A percentile compares a stretch with the other conserved stretches of the same genome.
These are phyloP conservation scores for Scaeva pyrastri DNA, from an alignment of 2,888 invertebrate species.

Conservation along the genomic window DNA sequence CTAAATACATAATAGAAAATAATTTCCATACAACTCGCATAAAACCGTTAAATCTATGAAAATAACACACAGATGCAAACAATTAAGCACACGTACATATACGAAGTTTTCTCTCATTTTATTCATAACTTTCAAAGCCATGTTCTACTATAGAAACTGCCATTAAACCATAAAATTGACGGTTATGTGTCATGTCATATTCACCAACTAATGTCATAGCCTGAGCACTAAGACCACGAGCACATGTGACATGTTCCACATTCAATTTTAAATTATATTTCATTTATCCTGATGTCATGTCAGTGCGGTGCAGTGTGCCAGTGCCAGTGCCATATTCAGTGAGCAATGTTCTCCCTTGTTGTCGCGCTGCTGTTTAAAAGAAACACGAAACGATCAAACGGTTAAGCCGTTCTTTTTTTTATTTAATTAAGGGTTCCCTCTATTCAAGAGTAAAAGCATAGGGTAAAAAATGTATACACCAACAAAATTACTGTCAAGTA, in stretches of 20 bases:
- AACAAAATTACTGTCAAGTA: conserved; percentile 3
- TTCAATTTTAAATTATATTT: conserved; percentile 48
- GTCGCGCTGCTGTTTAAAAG: neutral
- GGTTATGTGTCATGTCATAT: conserved; percentile 64
- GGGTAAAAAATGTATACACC: conserved; percentile 5
- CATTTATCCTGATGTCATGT: conserved; percentile 59
- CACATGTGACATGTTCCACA: conserved; percentile 47
- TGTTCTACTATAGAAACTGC: conserved; percentile 5
- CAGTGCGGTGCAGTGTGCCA: neutral
- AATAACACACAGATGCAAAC: no score
- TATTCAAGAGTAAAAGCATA: neutral
- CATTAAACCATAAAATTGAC: conserved; percentile 35
- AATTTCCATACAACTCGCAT: neutral
- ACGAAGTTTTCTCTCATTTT: neutral
- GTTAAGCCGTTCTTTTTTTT: conserved; percentile 40
- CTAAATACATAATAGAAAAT: no score
- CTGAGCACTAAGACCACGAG: conserved; percentile 13
- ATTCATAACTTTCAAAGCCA: conserved; percentile 2
- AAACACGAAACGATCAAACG: conserved; percentile 46
- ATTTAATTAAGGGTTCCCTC: conserved; percentile 62
- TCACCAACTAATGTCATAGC: neutral
- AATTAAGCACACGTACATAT: neutral
- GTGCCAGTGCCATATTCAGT: conserved; percentile 24
- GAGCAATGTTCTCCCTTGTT: conserved; percentile 30
- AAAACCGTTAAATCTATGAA: conserved; percentile 1